Conservation (phyloP, 1,140 invertebrate genomes). For the Mercenaria mercenaria region DNA sequence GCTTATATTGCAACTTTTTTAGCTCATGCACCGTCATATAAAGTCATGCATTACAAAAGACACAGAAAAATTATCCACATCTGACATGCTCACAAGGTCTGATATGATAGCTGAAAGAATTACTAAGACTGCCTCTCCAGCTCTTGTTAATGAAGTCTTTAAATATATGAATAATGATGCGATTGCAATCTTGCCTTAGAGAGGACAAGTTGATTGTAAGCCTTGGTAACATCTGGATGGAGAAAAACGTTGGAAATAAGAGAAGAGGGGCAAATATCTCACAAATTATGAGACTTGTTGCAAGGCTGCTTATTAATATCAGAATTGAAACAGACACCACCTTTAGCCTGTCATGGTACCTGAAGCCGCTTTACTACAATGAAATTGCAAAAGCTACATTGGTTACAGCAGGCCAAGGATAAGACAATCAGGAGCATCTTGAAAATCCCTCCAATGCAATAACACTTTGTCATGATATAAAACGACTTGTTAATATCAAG, state of each 20-base stretch:
- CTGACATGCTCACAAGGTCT: neutral
- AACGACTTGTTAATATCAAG: constrained; percentile 24
- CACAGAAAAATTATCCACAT: neutral
- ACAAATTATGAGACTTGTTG: neutral
- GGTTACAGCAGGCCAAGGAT: no score
- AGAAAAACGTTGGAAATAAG: neutral
- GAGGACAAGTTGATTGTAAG: neutral
- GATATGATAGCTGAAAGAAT: constrained; percentile 10
- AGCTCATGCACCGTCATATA: no score
- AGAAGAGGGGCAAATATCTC: neutral
- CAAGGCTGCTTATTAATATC: neutral
- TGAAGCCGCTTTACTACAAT: neutral
- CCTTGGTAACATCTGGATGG: neutral
- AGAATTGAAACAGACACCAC: neutral
- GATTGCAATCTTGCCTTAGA: neutral
- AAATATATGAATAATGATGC: neutral
- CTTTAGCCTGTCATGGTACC: neutral
- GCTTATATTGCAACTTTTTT: no score
- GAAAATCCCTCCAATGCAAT: constrained; percentile 36
- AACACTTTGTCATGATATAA: constrained; percentile 42
- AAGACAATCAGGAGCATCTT: neutral
- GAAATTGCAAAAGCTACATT: neutral
- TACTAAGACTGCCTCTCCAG: neutral
- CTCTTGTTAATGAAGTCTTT: neutral
- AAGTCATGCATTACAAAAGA: no score